Evolutionary conservation across 2,888 invertebrate species (phyloP).

Genomic region (Lampropteryx suffumata): DNA sequence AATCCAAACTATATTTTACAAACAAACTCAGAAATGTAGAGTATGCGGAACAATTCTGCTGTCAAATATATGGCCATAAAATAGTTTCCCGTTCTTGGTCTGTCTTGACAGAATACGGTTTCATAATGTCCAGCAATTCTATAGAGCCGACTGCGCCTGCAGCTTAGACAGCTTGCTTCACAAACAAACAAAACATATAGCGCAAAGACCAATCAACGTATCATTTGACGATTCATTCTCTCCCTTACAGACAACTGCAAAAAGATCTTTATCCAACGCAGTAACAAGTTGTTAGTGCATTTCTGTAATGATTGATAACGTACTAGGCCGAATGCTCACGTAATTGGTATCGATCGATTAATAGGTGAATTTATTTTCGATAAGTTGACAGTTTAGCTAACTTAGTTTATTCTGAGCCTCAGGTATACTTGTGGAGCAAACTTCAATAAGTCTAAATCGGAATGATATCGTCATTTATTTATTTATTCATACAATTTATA

Average conservation of each 20-base stretch:
- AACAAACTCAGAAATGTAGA: conserved; percentile 14
- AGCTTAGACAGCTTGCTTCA: conserved; percentile 55
- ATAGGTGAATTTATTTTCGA: conserved; percentile 75
- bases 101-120: conserved; percentile 62
- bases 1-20: conserved; percentile 9
- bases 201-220: conserved; percentile 55
- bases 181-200: conserved; percentile 36
- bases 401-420: neutral
- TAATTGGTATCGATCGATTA: conserved; percentile 78
- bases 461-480: no score
- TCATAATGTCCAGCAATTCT: conserved; percentile 64
- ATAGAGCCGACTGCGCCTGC: conserved; percentile 45
- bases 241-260: conserved; percentile 61
- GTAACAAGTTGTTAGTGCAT: conserved; percentile 49
- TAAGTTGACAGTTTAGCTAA: conserved; percentile 53
- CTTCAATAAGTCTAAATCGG: no score
- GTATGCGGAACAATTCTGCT: conserved; percentile 29
- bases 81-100: conserved; percentile 42
- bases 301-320: conserved; percentile 57
- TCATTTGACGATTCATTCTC: conserved; percentile 61
- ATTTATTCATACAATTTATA: no score
- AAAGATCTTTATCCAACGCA: conserved; percentile 67
- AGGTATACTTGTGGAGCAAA: no score
- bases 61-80: conserved; percentile 32
- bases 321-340: conserved; percentile 67